Conservation (phyloP, 23 tunicate genomes). For the Ascidia mentula region DNA sequence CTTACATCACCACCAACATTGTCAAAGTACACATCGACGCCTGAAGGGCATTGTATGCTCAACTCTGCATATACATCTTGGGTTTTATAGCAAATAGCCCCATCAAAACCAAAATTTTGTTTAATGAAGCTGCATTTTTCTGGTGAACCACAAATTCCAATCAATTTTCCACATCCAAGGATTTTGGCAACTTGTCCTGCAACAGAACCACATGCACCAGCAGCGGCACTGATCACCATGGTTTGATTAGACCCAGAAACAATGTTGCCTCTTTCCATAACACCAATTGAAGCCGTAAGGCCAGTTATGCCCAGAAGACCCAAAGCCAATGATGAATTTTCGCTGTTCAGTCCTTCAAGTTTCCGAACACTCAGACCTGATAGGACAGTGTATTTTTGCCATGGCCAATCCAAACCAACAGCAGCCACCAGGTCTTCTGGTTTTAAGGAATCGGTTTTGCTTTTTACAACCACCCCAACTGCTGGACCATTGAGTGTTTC, state of each 20-base stretch:
- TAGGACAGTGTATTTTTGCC: slow-evolving; percentile 18
- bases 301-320: slow-evolving; percentile 52
- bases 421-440: slow-evolving; percentile 27
- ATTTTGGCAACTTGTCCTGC: slow-evolving; percentile 52
- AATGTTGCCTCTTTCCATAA: slow-evolving; percentile 36
- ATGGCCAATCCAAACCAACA: slow-evolving; percentile 20
- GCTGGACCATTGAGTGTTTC: slow-evolving; percentile 15
- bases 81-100: slow-evolving; percentile 37
- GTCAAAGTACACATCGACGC: slow-evolving; percentile 55
- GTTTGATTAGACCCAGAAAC: slow-evolving; percentile 11
- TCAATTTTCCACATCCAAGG: slow-evolving; percentile 23
- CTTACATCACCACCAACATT: slow-evolving; percentile 54
- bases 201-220: slow-evolving; percentile 48
- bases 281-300: slow-evolving; percentile 31
- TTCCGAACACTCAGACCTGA: background rate
- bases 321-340: slow-evolving; percentile 1
- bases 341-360: slow-evolving; percentile 9
- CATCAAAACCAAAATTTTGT: slow-evolving; percentile 27
- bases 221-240: slow-evolving; percentile 46
- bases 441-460: slow-evolving; percentile 8
- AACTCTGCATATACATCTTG: slow-evolving; percentile 21
- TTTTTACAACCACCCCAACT: slow-evolving; percentile 33
- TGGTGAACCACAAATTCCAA: slow-evolving; percentile 42
- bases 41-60: slow-evolving; percentile 8
- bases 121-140: slow-evolving; percentile 35